Percentiles rank a stretch among this genome's conserved stretches.
These are phyloP conservation scores for Antheraea assamensis DNA, from an alignment of 2,888 invertebrate species.

Conservation along the genomic window DNA sequence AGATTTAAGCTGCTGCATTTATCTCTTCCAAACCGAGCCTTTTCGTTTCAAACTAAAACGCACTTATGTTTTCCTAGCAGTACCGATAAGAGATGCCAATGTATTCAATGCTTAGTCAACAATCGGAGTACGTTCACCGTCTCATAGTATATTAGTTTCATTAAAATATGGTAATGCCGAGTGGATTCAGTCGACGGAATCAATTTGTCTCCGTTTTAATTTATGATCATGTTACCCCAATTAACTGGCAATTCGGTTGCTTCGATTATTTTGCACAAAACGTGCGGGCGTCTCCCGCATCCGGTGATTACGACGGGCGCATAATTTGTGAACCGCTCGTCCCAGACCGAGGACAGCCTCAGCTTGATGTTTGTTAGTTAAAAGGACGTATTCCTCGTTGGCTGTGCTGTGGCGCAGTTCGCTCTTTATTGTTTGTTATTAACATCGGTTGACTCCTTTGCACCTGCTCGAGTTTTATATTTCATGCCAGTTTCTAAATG, in stretches of 20 bases:
- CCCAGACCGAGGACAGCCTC: conserved; percentile 42
- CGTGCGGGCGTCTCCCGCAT: conserved; percentile 80
- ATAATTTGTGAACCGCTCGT: conserved; percentile 76
- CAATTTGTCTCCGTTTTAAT: conserved; percentile 72
- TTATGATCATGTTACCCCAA: conserved; percentile 77
- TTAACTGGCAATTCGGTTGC: conserved; percentile 82
- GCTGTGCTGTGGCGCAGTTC: conserved; percentile 44
- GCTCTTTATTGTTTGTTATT: conserved; percentile 70
- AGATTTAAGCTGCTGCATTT: conserved; percentile 54
- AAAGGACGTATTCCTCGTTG: conserved; percentile 56
- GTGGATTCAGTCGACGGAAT: conserved; percentile 59
- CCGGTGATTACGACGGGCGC: conserved; percentile 77
- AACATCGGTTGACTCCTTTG: conserved; percentile 58
- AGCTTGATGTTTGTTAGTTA: conserved; percentile 78
- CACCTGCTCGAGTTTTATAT: conserved; percentile 72
- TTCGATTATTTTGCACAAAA: conserved; percentile 80
- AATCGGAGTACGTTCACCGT: conserved; percentile 66
- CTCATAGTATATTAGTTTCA: conserved; percentile 69
- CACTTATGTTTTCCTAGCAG: conserved; percentile 42
- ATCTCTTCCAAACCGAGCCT: conserved; percentile 44
- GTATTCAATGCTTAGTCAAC: conserved; percentile 63
- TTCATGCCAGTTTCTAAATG: conserved; percentile 56
- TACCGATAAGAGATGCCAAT: conserved; percentile 55
- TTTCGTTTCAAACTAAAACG: conserved; percentile 43
- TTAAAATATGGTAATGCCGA: conserved; percentile 74